Percentiles rank a stretch among this genome's conserved stretches.
Conservation (phyloP, 2,113 vertebrate genomes). For the Grammomys dolichurus region DNA sequence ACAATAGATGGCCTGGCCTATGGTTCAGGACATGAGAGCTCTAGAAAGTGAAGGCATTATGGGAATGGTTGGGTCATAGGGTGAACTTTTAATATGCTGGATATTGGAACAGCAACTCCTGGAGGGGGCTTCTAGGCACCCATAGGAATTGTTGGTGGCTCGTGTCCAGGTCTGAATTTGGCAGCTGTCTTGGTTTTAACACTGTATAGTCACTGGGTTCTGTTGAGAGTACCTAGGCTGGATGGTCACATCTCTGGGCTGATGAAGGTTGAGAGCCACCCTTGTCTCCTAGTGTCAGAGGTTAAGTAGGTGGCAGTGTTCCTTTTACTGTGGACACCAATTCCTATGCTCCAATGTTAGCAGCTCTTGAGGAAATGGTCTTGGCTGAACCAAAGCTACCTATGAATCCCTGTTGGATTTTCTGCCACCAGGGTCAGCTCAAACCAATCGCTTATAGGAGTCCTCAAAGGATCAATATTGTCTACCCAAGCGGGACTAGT, state of each 20-base stretch:
- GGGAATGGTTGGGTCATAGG: neutral
- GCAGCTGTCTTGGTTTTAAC: neutral
- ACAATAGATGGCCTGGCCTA: neutral
- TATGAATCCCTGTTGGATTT: neutral
- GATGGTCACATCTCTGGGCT: neutral
- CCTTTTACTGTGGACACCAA: neutral
- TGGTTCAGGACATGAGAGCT: neutral
- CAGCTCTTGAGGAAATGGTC: neutral
- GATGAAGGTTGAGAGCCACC: neutral
- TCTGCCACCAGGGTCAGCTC: neutral
- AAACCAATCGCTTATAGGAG: neutral
- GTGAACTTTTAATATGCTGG: neutral
- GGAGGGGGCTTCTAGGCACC: neutral
- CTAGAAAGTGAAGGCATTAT: neutral
- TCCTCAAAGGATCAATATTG: neutral
- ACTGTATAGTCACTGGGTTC: neutral
- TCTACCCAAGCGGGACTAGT: neutral
- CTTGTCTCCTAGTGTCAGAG: neutral
- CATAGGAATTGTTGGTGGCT: neutral
- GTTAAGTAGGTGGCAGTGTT: neutral
- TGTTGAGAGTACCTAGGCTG: neutral
- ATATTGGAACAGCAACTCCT: no score
- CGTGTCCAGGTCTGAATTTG: neutral
- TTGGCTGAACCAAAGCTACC: neutral
- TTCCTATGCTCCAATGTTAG: neutral